Conservation (phyloP, 2,113 vertebrate genomes). For the Myotis yumanensis region DNA sequence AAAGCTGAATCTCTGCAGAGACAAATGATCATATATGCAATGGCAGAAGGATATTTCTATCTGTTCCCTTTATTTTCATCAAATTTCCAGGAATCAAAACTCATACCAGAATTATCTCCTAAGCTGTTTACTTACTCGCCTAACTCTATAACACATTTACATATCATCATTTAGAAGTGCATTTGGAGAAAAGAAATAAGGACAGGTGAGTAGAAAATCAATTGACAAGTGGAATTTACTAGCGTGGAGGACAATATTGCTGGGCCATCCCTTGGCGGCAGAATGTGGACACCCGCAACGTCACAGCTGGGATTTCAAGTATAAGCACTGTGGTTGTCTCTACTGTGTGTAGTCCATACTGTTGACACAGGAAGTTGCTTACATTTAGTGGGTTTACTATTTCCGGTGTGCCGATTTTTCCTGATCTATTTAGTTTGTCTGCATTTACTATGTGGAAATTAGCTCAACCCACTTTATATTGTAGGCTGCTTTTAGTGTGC, state of each 20-base stretch:
- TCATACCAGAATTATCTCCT: conserved; percentile 14
- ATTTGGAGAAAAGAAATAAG: not conserved
- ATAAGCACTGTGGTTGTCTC: not conserved
- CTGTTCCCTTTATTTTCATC: not conserved
- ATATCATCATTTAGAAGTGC: conserved; percentile 21
- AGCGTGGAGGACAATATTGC: not conserved
- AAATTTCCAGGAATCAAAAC: conserved; percentile 15
- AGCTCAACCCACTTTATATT: not conserved
- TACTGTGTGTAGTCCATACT: not conserved
- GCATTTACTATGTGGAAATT: not conserved
- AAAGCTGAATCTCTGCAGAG: not conserved
- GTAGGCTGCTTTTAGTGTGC: not conserved
- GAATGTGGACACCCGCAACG: fast-evolving
- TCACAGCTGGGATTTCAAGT: not conserved
- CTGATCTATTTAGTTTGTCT: not conserved
- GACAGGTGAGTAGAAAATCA: conserved; percentile 20
- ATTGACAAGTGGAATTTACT: not conserved
- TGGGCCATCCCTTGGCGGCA: not conserved
- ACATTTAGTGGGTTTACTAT: not conserved
- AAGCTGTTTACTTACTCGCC: not conserved
- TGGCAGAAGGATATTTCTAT: not conserved
- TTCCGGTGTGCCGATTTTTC: not conserved
- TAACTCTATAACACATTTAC: conserved; percentile 33
- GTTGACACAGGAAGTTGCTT: not conserved
- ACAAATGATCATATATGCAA: not conserved